A percentile compares a stretch with the other conserved stretches of the same genome.
These are phyloP conservation scores for Dinothrombium tinctorium DNA, from an alignment of 1,140 invertebrate species.

Conservation along the genomic window DNA sequence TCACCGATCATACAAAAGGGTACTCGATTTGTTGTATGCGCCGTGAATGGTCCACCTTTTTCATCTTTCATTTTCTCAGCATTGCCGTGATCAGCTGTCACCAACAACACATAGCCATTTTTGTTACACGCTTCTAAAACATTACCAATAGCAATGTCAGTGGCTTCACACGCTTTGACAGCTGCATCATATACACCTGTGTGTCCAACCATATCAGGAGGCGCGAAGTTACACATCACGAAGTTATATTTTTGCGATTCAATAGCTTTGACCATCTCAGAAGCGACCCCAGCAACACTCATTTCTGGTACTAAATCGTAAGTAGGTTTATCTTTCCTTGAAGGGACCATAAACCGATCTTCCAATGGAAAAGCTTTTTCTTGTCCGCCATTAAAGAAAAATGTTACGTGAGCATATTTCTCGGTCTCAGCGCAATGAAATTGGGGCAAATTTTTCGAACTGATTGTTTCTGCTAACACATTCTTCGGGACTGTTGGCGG, in stretches of 20 bases:
- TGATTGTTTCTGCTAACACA: constrained; percentile 25
- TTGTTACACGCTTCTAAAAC: constrained; percentile 23
- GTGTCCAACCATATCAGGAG: constrained; percentile 28
- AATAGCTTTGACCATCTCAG: constrained; percentile 24
- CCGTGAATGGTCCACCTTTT: constrained; percentile 24
- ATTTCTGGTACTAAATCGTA: constrained; percentile 27
- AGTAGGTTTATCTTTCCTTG: constrained; percentile 27
- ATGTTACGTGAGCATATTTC: constrained; percentile 28
- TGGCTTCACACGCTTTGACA: constrained; percentile 24
- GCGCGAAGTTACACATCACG: constrained; percentile 28
- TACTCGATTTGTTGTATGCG: constrained; percentile 24
- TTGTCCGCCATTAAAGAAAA: constrained; percentile 27
- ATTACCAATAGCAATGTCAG: constrained; percentile 19
- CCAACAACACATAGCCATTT: constrained; percentile 21
- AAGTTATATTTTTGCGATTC: constrained; percentile 22
- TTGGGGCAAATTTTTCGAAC: constrained; percentile 19
- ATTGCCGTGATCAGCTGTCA: constrained; percentile 27
- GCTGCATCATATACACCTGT: constrained; percentile 26
- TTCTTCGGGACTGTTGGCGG: constrained; percentile 23
- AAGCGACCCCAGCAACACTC: constrained; percentile 22
- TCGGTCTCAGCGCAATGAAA: constrained; percentile 28
- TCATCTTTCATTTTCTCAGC: constrained; percentile 25
- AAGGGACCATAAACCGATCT: constrained; percentile 25
- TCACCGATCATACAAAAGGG: constrained; percentile 15
- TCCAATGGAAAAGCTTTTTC: constrained; percentile 23